Percentiles rank a stretch among this genome's conserved stretches.
These are phyloP conservation scores for Ceratitis capitata DNA, from an alignment of 1,140 invertebrate species.

Conservation along the genomic window DNA sequence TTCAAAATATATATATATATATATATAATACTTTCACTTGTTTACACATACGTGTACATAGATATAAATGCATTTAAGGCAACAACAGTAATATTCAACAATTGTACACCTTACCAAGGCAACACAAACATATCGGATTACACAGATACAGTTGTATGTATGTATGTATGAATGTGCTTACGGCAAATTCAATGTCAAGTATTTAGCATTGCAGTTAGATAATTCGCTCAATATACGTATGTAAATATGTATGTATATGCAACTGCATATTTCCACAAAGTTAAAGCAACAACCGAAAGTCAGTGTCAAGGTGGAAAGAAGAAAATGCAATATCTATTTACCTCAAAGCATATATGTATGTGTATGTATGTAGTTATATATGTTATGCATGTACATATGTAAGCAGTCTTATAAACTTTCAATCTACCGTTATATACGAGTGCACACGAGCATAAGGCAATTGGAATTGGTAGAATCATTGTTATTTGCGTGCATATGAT, in stretches of 20 bases:
- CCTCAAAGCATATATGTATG: background rate
- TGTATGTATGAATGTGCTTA: too few species aligned
- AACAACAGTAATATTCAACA: background rate
- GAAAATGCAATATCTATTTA: background rate
- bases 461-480: background rate
- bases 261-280: background rate
- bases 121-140: background rate
- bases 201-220: background rate
- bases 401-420: background rate
- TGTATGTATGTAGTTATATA: background rate
- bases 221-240: background rate
- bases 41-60: too few species aligned
- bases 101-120: background rate
- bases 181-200: background rate
- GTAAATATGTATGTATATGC: background rate
- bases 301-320: background rate
- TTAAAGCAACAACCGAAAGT: background rate
- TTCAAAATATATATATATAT: too few species aligned
- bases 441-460: too few species aligned
- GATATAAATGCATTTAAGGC: background rate
- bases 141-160: background rate
- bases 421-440: too few species aligned
- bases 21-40: too few species aligned
- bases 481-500: background rate
- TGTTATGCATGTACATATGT: background rate